Evolutionary conservation across 2,797 vertebrate genomes (phyloP), one percentile per base, ranked within the genome.

Genomic region (Microtus obscurus): DNA sequence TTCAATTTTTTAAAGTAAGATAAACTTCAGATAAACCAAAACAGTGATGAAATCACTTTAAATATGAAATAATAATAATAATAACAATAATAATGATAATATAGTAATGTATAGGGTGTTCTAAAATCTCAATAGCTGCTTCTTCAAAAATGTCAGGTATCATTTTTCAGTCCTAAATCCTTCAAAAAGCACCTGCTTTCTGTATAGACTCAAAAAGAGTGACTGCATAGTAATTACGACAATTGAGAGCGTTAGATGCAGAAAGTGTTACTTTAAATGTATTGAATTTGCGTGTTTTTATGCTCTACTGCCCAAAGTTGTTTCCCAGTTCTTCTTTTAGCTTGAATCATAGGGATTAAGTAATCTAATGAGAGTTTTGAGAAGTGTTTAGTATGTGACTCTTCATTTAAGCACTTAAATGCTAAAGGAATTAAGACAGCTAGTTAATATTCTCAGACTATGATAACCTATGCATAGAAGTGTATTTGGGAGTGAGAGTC

Each of bases 141-240:
- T 73, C 40, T n/a, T 10, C 16, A 23, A 17, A 43, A n/a, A 7
- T 27, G 0, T 63, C 10, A 29, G 14, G 0, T 6, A 7, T 25
- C n/a, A 63, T 43, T 83, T 53, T 6, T 78, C 4, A 17, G n/a
- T 9, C 1, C 2, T 71, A 37, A 23, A 0, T 0, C 3, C 1
- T 82, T 14, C 4, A 73, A 0, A 29, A 2, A 71, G 12, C 12
- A 63, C 23, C 13, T 93, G 21, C 37, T 81, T 7, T 95, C 6
- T 90, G 6, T 93, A 40, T 61, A n/a, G 6, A 88, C 23, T 63
- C 43, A 17, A 11, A 43, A 87, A 63, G 53, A 29, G 29, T 1
- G 34, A 51, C n/a, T 37, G 59, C n/a, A 27, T 43, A 45, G 0
- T 43, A 82, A 71, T 40, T 71, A 45, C 17, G 21, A 63, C 1